Percentiles rank a stretch among this genome's conserved stretches.
phyloP scores from a whole-genome alignment of 2,888 invertebrate genomes.

The Magallana nippona region DNA sequence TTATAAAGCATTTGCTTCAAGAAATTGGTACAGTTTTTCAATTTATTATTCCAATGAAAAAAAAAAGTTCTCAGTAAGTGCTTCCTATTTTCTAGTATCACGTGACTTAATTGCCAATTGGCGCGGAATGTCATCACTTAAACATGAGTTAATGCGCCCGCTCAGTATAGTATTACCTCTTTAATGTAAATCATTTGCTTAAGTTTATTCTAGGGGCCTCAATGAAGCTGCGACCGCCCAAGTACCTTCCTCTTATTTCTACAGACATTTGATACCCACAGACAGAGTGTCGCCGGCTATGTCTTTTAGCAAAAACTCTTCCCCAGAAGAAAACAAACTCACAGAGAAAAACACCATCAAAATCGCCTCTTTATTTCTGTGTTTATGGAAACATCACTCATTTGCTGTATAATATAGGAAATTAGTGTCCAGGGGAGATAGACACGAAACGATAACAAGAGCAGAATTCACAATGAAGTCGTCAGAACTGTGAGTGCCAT shows the following conservation, averaged over 20 bases:
- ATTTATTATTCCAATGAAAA: constrained; percentile 27
- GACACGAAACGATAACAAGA: constrained; percentile 45
- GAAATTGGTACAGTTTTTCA: constrained; percentile 20
- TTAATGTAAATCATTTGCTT: constrained; percentile 51
- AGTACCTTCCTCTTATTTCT: constrained; percentile 44
- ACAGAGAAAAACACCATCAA: constrained; percentile 1
- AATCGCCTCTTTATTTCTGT: constrained; percentile 40
- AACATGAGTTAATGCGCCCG: constrained; percentile 48
- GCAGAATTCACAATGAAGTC: constrained; percentile 32
- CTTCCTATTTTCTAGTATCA: constrained; percentile 43
- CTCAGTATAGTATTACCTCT: constrained; percentile 44
- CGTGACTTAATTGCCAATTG: constrained; percentile 52
- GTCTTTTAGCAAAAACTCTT: constrained; percentile 36
- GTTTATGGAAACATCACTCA: constrained; percentile 52
- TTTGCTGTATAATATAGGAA: constrained; percentile 51
- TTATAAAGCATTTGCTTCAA: constrained; percentile 39
- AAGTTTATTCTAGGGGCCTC: constrained; percentile 47
- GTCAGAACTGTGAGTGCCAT: constrained; percentile 19
- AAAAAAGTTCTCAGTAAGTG: constrained; percentile 36
- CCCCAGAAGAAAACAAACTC: constrained; percentile 25
- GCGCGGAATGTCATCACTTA: constrained; percentile 48
- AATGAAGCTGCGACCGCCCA: constrained; percentile 52
- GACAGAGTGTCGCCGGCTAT: constrained; percentile 48
- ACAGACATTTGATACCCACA: constrained; percentile 47
- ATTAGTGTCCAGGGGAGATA: constrained; percentile 46